These are phyloP conservation scores for Limnephilus auricula DNA, from an alignment of 2,888 invertebrate genomes.

Conservation along the genomic window DNA sequence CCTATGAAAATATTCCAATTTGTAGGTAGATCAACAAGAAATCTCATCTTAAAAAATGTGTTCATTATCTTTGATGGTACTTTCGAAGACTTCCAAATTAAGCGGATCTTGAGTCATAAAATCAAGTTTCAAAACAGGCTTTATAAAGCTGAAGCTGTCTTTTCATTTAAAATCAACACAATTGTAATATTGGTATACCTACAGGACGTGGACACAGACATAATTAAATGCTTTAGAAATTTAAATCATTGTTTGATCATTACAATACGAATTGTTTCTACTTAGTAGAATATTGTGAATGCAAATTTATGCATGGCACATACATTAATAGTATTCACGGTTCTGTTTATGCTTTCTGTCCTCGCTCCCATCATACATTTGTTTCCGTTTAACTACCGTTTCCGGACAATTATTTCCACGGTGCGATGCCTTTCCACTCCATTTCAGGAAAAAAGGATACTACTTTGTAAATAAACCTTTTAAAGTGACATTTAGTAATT, in stretches of 20 bases:
- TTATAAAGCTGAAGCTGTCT: neutral
- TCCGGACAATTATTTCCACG: conserved; percentile 65
- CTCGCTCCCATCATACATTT: conserved; percentile 38
- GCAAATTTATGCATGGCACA: conserved; percentile 12
- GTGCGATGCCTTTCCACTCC: conserved; percentile 39
- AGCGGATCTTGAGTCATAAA: neutral
- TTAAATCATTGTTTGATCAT: conserved; percentile 11
- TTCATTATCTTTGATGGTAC: neutral
- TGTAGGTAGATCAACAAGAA: neutral
- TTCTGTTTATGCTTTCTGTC: neutral
- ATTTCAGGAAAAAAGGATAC: neutral
- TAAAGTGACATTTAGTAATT: no score
- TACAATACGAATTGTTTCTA: conserved; percentile 14
- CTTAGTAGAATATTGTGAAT: conserved; percentile 5
- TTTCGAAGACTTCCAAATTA: neutral
- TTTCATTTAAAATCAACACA: neutral
- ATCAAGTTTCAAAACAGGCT: neutral
- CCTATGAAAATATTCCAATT: neutral
- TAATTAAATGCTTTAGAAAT: neutral
- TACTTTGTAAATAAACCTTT: neutral
- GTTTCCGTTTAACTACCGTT: conserved; percentile 63
- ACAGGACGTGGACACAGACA: neutral
- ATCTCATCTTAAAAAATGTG: neutral
- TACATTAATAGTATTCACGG: neutral
- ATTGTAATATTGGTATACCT: neutral